Evolutionary conservation across 2,888 invertebrate genomes (phyloP), one percentile per base, ranked within the genome.

Genomic region (Furcula furcula): DNA sequence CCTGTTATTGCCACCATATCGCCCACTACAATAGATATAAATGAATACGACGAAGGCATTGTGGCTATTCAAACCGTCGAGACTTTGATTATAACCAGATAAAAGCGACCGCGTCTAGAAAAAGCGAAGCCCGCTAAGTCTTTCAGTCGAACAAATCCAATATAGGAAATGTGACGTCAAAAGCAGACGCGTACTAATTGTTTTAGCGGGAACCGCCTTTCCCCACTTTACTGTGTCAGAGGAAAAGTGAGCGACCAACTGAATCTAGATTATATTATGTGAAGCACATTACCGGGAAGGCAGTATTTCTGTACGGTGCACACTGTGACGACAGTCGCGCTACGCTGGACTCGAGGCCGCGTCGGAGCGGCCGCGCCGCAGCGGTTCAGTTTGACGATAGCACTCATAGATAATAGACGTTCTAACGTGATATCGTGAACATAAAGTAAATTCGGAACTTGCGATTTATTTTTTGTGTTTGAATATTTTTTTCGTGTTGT

Each of bases 371-470:
- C 43, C 48, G 36, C 40, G 39, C 47, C 52, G 44, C 34, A 10
- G 7, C 47, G 54, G 64, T 61, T 82, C 83, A 86, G 86, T 86
- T 45, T 60, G 62, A 55, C 75, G 75, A 76, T 76, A 77, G 81
- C 78, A 69, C 71, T 76, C 77, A 55, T 52, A 50, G 63, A 56
- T 61, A 61, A 59, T 67, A 74, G 67, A 77, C 83, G 84, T 50
- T 53, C 65, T 51, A 51, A 46, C 55, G 49, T 35, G 36, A 36
- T 42, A 50, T 32, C 40, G 46, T 47, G 36, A 38, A 50, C 31
- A 36, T 42, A 38, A 41, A 38, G 37, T 30, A 35, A 44, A 47
- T 41, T 47, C 34, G 46, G 29, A 48, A 44, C 50, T 53, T 46
- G 39, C 31, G 31, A 18, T 10, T 23, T 35, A 31, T 10, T 37